Conservation (phyloP, 2,797 vertebrate species). For the Pachyuromys duprasi region DNA sequence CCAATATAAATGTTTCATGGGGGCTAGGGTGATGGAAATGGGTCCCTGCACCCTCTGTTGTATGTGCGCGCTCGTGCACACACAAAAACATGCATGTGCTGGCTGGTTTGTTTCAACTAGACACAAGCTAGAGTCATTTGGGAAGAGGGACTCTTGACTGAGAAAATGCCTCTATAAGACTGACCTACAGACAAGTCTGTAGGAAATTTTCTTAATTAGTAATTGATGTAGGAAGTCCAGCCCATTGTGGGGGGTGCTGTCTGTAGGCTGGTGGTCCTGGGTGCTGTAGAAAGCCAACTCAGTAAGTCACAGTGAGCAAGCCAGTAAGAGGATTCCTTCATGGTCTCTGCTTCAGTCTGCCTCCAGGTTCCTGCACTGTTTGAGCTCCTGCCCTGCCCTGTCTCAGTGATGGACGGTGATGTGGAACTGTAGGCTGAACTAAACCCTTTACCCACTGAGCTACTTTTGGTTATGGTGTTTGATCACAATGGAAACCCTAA, state of each 20-base stretch:
- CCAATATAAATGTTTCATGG: neutral
- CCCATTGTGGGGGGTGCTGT: neutral
- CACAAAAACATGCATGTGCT: neutral
- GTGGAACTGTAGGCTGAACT: neutral
- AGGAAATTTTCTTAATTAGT: neutral
- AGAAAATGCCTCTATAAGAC: too few relatives aligned
- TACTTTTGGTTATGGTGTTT: neutral
- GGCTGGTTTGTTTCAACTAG: neutral
- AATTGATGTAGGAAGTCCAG: neutral
- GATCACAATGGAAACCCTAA: neutral
- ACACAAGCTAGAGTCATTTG: neutral
- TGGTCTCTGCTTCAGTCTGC: neutral
- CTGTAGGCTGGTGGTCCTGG: neutral
- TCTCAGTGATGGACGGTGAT: neutral
- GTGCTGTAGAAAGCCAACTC: neutral
- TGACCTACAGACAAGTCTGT: neutral
- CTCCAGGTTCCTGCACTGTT: neutral
- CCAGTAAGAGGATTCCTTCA: neutral
- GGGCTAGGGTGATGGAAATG: neutral
- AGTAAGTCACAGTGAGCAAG: neutral
- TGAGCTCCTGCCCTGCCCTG: neutral
- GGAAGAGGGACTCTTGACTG: neutral
- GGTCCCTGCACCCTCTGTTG: neutral
- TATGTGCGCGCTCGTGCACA: accelerated
- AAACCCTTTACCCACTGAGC: neutral